Base-by-base conservation (phyloP, 2,797 vertebrate genomes). In the Diceros bicornis region DNA sequence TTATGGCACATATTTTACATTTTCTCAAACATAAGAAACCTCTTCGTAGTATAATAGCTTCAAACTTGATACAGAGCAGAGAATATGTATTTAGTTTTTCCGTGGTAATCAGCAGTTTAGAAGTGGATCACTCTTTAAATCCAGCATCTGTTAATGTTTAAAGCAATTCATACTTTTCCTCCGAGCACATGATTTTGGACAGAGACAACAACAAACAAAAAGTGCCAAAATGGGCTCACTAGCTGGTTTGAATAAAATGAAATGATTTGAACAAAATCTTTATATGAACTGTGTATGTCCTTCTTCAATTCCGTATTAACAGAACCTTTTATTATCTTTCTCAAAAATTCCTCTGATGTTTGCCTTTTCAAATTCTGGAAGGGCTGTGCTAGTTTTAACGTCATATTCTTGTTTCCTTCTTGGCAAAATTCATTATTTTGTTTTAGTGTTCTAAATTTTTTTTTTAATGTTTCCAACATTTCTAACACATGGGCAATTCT, bases 91-190 rank as follows among this genome's bases (percentile, higher is more conserved):
- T 97, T 98, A 93, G 68, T 97, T 98, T 98, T 98, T 98, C 98
- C 93, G 10, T 88, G 94, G 92, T 81, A 97, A 96, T 96, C 98
- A 98, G 97, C 98, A 98, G 86, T 96, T 97, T 91, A 96, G 62
- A 97, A 90, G 92, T 97, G 97, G 97, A 97, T 98, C 97, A 97
- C 64, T 98, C 98, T 98, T 98, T 98, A 98, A 97, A 74, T 96
- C 69, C 95, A 96, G 98, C 99, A 98, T 98, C 98, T 99, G 98
- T 98, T 98, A 98, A 97, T 96, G 96, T 97, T 99, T 99, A 99
- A 98, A 97, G 97, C 95, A 97, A 97, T 98, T 98, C 93, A 16
- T 97, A 98, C 96, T 98, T 98, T 98, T 98, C 91, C 96, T 98
- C 81, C 62, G 96, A 98, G 97, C 98, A 98, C 9, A 34, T 98